Base-by-base conservation (phyloP, 2,888 invertebrate genomes). In the Parthenolecanium corni region DNA sequence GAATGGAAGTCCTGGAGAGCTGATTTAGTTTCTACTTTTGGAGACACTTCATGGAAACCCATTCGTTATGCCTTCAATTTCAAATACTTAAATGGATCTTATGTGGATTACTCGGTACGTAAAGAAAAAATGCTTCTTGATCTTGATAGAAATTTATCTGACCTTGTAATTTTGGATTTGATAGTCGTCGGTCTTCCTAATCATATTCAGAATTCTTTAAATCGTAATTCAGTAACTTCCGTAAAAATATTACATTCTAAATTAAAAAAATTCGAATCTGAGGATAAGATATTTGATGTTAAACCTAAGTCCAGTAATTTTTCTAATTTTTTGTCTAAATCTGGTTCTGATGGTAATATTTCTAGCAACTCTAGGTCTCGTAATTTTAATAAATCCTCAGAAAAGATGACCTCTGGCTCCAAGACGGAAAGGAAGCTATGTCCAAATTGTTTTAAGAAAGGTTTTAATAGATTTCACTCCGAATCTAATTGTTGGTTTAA, bases 81-180 rank as follows among this genome's bases (percentile, higher is more conserved):
- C 31, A 23, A 36, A 12, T 52, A 38, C 31, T 3, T 38, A 12
- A 18, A 14, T 36, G 52, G 52, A 16, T 52, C 52, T 31, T 38
- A 24, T 18, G n/a, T 52, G 2, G 52, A 52, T 36, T 52, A 24
- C 18, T 12, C 25, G 16, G 52, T 52, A 18, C 31, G 31, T 24
- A 52, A 52, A 25, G 52, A 52, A 52, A 52, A 31, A 20, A 24
- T 52, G 38, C n/a, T 36, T 2, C 12, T 52, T 3, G 52, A 52
- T 5, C 25, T 36, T 6, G 52, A 52, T 52, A 23, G 23, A 36
- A 25, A 20, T 18, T 24, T 52, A 20, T 31, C 38, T 6, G 36
- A n/a, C 6, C 12, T 24, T 52, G 18, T 52, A 5, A 52, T 24
- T 16, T 52, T 52, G 16, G 25, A 52, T 52, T 31, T 52, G 20